phyloP scores from a whole-genome alignment of 2,888 invertebrate genomes.

The Meghimatium bilineatum region DNA sequence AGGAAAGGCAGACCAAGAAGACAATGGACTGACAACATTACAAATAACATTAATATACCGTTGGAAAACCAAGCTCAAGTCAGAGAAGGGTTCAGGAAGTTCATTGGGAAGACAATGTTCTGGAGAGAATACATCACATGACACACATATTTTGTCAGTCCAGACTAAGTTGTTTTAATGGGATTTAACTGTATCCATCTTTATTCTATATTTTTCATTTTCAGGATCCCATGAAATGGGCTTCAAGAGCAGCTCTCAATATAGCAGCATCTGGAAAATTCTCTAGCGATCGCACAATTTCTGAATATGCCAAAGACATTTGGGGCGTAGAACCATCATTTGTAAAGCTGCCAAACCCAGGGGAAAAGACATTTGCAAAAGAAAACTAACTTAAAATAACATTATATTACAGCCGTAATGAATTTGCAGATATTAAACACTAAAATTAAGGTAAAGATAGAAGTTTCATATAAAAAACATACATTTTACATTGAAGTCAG shows the following conservation, averaged over 20 bases:
- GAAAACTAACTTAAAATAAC: conserved; percentile 23
- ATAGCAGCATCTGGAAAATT: conserved; percentile 99
- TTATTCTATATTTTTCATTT: neutral
- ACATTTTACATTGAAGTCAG: too few species aligned
- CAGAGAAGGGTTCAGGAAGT: too few species aligned
- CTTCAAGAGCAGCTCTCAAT: conserved; percentile 95
- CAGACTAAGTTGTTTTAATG: too few species aligned
- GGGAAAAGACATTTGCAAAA: conserved; percentile 58
- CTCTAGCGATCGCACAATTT: conserved; percentile 93
- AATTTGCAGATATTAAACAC: neutral
- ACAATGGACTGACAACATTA: too few species aligned
- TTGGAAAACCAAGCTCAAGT: too few species aligned
- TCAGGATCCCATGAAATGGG: conserved; percentile 93
- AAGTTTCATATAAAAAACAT: too few species aligned
- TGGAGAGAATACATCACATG: too few species aligned
- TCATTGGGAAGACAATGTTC: too few species aligned
- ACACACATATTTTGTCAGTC: too few species aligned
- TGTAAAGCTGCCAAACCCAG: conserved; percentile 93
- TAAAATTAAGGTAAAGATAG: neutral
- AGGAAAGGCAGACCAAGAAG: too few species aligned
- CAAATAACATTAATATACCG: too few species aligned
- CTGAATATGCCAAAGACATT: conserved; percentile 96
- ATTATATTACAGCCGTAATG: neutral
- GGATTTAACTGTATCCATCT: neutral
- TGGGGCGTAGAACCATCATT: conserved; percentile 96